phyloP scores from a whole-genome alignment of 2,113 vertebrate species.

The Calidris pugnax region DNA sequence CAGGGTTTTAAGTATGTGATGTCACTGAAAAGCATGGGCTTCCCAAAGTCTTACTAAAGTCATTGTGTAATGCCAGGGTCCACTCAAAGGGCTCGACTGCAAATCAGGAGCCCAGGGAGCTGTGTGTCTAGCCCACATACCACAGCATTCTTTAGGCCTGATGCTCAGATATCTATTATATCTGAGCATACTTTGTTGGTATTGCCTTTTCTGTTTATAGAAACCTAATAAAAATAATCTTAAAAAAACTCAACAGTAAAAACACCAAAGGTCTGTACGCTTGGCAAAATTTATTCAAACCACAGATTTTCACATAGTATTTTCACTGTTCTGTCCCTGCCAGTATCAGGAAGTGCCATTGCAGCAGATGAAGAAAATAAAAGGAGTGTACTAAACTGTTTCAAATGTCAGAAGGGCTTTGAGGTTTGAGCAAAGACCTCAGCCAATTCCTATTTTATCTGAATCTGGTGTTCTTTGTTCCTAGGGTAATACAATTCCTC shows the following conservation, averaged over 20 bases:
- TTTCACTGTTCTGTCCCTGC: background rate
- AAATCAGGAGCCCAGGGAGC: background rate
- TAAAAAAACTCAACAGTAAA: background rate
- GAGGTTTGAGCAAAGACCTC: background rate
- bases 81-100: background rate
- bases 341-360: background rate
- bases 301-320: background rate
- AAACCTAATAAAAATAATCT: slow-evolving; percentile 5
- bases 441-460: slow-evolving; percentile 17
- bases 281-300: background rate
- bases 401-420: slow-evolving; percentile 11
- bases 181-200: background rate
- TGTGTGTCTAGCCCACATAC: background rate
- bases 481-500: background rate
- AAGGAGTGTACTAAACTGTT: background rate
- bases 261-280: background rate
- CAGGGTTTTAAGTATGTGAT: background rate
- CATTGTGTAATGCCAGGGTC: background rate
- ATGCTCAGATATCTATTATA: background rate
- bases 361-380: background rate
- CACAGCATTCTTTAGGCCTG: background rate
- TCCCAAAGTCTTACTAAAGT: background rate
- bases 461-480: slow-evolving; percentile 14
- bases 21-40: background rate
- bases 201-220: slow-evolving; percentile 12